Evolutionary conservation across 2,888 invertebrate genomes (phyloP).

Genomic region (Drosophila kambysellisi): DNA sequence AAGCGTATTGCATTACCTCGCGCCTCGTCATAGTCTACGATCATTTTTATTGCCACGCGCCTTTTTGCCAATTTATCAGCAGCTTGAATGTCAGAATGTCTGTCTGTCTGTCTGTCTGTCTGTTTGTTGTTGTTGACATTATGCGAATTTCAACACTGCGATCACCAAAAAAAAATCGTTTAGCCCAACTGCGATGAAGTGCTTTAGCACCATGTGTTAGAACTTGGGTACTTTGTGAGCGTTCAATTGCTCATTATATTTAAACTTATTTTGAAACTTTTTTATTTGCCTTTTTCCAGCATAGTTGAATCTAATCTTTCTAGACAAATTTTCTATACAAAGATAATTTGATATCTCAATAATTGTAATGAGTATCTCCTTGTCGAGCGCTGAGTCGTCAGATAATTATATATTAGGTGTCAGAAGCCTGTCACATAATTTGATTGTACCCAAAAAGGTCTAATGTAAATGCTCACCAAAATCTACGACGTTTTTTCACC

Average conservation of each 20-base stretch:
- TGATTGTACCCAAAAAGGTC: constrained; percentile 38
- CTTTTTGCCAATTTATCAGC: constrained; percentile 68
- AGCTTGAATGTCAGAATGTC: constrained; percentile 59
- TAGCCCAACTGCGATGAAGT: constrained; percentile 32
- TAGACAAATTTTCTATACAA: neutral
- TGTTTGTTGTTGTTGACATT: constrained; percentile 63
- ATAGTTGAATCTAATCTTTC: neutral
- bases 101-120: constrained; percentile 1
- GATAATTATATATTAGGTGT: neutral
- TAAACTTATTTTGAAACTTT: neutral
- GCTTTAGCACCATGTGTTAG: constrained; percentile 38
- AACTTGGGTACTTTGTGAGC: neutral
- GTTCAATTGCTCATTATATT: neutral
- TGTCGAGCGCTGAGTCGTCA: neutral
- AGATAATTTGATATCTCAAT: neutral
- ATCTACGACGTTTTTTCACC: constrained; percentile 11
- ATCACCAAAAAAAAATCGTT: constrained; percentile 28
- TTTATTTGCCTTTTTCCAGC: neutral
- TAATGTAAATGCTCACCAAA: constrained; percentile 53
- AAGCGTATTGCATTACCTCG: constrained; percentile 66
- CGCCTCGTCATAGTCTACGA: constrained; percentile 32
- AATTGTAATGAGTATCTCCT: neutral
- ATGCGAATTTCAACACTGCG: constrained; percentile 64
- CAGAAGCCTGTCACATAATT: neutral
- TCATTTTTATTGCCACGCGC: constrained; percentile 76